phyloP scores from a whole-genome alignment of 2,113 vertebrate genomes.

The Boulengeromyrus knoepffleri region DNA sequence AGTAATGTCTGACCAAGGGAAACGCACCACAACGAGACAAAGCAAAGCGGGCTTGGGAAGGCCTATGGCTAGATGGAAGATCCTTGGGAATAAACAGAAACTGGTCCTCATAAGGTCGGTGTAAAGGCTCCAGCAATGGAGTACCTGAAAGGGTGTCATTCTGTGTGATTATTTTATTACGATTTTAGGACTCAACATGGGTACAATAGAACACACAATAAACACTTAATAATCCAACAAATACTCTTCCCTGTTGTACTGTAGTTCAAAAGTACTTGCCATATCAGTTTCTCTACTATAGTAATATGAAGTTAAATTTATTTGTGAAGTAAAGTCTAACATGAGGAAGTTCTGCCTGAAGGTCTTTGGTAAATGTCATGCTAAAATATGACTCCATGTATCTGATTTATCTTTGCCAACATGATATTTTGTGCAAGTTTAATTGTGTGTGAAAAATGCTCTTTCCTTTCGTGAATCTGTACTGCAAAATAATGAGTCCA shows the following conservation, averaged over 20 bases:
- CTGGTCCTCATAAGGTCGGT: neutral
- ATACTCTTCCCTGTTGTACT: neutral
- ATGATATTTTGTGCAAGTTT: neutral
- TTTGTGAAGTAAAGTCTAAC: neutral
- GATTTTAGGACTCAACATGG: neutral
- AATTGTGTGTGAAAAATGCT: neutral
- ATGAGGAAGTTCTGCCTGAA: neutral
- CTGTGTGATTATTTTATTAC: neutral
- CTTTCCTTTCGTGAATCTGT: neutral
- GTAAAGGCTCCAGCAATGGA: neutral
- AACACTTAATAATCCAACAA: neutral
- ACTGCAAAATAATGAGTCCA: neutral
- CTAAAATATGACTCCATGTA: neutral
- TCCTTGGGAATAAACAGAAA: neutral
- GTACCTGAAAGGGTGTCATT: neutral
- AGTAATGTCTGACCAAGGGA: neutral
- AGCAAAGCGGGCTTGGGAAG: neutral
- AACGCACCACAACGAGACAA: neutral
- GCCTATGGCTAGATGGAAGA: neutral
- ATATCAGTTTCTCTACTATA: neutral
- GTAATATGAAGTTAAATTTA: neutral
- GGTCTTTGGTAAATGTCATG: neutral
- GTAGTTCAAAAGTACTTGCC: neutral
- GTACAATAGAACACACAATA: neutral
- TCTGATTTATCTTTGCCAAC: neutral